Evolutionary conservation across 2,797 vertebrate genomes (phyloP), one percentile per base, ranked within the genome.

Genomic region (Sebastolobus alascanus): DNA sequence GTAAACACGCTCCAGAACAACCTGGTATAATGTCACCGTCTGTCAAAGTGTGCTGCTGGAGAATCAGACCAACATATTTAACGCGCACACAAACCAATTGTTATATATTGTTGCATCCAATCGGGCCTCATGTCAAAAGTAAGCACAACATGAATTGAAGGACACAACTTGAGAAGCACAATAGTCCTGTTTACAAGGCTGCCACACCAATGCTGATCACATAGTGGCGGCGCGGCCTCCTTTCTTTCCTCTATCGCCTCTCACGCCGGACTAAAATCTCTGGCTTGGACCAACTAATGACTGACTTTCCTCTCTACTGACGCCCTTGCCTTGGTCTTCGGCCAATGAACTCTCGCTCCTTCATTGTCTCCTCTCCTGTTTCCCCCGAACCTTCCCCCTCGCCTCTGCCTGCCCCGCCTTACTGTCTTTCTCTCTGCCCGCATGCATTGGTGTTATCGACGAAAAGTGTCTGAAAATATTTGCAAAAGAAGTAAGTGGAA

Each of bases 371-470:
- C 77, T 78, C 75, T 84, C 73, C 71, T 33, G 18, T 74, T 25
- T 58, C 64, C 80, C 60, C 60, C 11, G 40, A 72, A 35, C 64
- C 71, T 16, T 73, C 61, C n/a, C 80, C 79, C 73, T 77, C 74
- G 63, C 79, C 83, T 79, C 77, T 73, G 73, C 82, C 83, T 90
- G 71, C 87, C 90, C 90, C 63, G 77, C 91, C 93, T 95, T 94
- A 92, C 83, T 91, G 84, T 89, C 89, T 89, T 89, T 89, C 79
- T 94, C 91, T 95, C 93, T 89, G 93, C 94, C 91, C 95, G 98
- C 98, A 99, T 99, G 98, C 97, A 96, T 97, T 94, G 96, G 90
- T 98, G 97, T 98, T 97, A 96, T 96, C 94, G 95, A 96, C 90
- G 89, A 94, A 95, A 93, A 84, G 82, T 89, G 92, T 92, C 83